These are phyloP conservation scores for Tamandua tetradactyla DNA, from an alignment of 2,797 vertebrate genomes.

Conservation along the genomic window DNA sequence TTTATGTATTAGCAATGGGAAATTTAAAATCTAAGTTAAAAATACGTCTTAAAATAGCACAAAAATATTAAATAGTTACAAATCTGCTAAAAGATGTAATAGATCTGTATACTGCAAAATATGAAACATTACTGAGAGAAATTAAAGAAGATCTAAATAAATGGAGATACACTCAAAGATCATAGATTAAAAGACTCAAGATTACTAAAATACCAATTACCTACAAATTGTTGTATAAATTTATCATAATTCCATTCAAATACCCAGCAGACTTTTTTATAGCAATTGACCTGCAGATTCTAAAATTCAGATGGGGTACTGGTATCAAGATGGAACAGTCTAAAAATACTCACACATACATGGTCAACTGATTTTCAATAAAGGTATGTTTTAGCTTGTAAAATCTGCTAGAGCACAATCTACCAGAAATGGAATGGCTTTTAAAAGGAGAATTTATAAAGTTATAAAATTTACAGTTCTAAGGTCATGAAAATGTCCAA, in stretches of 20 bases:
- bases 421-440: too few species aligned
- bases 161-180: not conserved
- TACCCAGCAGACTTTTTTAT: not conserved
- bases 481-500: too few species aligned
- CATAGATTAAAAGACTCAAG: not conserved
- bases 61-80: not conserved
- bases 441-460: too few species aligned
- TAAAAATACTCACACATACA: not conserved
- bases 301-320: not conserved
- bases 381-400: too few species aligned
- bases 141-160: not conserved
- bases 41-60: too few species aligned
- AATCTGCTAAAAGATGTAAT: not conserved
- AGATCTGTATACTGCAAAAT: not conserved
- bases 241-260: conserved; percentile 23
- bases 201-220: not conserved
- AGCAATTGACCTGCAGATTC: not conserved
- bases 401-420: too few species aligned
- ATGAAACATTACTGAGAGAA: not conserved
- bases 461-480: too few species aligned
- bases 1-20: not conserved
- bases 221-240: not conserved
- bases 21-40: not conserved
- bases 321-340: not conserved
- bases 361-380: not conserved